Base-by-base conservation (phyloP, 2,888 invertebrate genomes). In the Leistus spinibarbis region DNA sequence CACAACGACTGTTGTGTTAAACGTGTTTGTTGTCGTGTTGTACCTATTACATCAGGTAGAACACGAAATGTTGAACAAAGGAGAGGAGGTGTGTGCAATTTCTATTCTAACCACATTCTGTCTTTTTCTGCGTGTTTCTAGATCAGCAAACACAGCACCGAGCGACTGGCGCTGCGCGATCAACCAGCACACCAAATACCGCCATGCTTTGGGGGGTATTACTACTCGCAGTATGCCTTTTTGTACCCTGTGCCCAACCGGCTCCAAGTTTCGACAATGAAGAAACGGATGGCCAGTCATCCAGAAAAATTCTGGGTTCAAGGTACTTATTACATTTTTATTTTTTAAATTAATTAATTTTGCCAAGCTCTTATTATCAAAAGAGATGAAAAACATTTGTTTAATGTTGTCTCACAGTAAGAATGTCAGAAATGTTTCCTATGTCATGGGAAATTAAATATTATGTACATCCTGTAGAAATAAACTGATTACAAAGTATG, bases 291-390 rank as follows among this genome's bases (percentile, higher is more conserved):
- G 84, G 84, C 9, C 88, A 88, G 77, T 83, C 85, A 76, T 88
- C 89, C 66, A 87, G 89, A 82, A 89, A 88, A 86, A 87, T 90
- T 78, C 85, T 90, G 78, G 89, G 89, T 80, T 89, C 90, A 78
- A 90, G 90, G 90, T 90, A 85, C 86, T 82, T 76, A 66, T 23
- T 16, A 24, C 60, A 27, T 60, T 27, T 13, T 57, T 73, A 53
- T 66, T 57, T 64, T 20, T 20, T 23, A n/a, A n/a, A n/a, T n/a
- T n/a, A n/a, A n/a, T n/a, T n/a, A n/a, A n/a, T n/a, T n/a, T n/a
- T n/a, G n/a, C n/a, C n/a, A n/a, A n/a, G n/a, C n/a, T n/a, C n/a
- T n/a, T n/a, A n/a, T n/a, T n/a, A n/a, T n/a, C n/a, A n/a, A n/a
- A n/a, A n/a, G n/a, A n/a, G n/a, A n/a, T n/a, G n/a, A n/a, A 27